A percentile compares a stretch with the other conserved stretches of the same genome.
Evolutionary conservation across 2,888 invertebrate species (phyloP).

Genomic region (Heteromurus nitidus): DNA sequence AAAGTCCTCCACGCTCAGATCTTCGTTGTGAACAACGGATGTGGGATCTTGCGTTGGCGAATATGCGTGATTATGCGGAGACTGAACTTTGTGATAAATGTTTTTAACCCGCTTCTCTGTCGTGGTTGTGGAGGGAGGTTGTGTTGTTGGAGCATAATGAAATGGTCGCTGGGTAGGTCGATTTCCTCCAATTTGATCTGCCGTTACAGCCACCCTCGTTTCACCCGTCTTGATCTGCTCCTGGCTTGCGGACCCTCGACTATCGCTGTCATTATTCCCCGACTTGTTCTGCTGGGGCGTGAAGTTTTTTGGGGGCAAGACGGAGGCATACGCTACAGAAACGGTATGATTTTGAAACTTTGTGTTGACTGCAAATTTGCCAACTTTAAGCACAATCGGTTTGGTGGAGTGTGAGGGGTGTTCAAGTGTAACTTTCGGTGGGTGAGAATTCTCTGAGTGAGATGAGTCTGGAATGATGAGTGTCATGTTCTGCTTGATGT

Average conservation of each 20-base stretch:
- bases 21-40: conserved; percentile 65
- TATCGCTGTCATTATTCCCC: background rate
- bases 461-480: background rate
- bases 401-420: conserved; percentile 19
- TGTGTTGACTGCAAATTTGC: conserved; percentile 46
- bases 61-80: conserved; percentile 72
- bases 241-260: background rate
- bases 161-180: conserved; percentile 71
- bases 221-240: conserved; percentile 58
- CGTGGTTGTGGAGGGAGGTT: conserved; percentile 59
- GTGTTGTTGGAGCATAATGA: conserved; percentile 67
- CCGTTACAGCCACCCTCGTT: conserved; percentile 69
- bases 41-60: conserved; percentile 72
- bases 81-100: conserved; percentile 44
- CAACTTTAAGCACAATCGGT: conserved; percentile 61
- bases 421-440: background rate
- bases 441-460: too few relatives aligned
- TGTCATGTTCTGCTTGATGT: conserved; percentile 40
- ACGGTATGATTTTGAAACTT: conserved; percentile 24
- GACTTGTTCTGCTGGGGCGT: background rate
- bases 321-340: background rate
- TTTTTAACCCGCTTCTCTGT: background rate
- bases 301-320: background rate
- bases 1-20: conserved; percentile 70
- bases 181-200: conserved; percentile 71